Evolutionary conservation across 2,113 vertebrate species (phyloP).

Genomic region (Takifugu bimaculatus): DNA sequence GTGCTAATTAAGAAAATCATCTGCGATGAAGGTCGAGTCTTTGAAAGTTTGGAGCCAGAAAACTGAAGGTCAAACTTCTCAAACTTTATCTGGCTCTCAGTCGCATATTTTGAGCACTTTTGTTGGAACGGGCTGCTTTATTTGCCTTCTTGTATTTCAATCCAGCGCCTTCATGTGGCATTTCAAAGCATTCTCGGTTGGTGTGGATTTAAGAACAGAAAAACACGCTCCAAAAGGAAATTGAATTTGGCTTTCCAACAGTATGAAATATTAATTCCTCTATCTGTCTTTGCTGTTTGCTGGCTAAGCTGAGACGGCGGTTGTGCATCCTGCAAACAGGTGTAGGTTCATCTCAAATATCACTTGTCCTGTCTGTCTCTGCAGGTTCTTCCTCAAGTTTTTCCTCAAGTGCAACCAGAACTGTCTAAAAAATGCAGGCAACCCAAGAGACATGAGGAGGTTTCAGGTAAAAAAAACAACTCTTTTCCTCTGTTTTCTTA

Average conservation of each 20-base stretch:
- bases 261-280: slow-evolving; percentile 41
- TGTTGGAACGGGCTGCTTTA: background rate
- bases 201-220: slow-evolving; percentile 24
- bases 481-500: background rate
- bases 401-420: slow-evolving; percentile 99
- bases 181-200: slow-evolving; percentile 29
- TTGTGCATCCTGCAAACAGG: slow-evolving; percentile 12
- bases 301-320: slow-evolving; percentile 9
- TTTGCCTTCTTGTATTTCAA: slow-evolving; percentile 14
- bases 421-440: slow-evolving; percentile 99
- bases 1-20: background rate
- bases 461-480: slow-evolving; percentile 83
- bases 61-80: slow-evolving; percentile 29
- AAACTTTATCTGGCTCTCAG: slow-evolving; percentile 12
- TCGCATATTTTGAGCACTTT: slow-evolving; percentile 10
- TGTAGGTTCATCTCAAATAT: background rate
- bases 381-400: slow-evolving; percentile 98
- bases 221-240: slow-evolving; percentile 25
- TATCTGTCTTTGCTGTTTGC: slow-evolving; percentile 15
- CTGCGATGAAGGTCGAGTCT: background rate
- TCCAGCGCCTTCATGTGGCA: slow-evolving; percentile 20
- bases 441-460: slow-evolving; percentile 97
- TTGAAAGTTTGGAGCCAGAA: slow-evolving; percentile 7
- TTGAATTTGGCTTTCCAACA: slow-evolving; percentile 28
- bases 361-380: slow-evolving; percentile 24